Evolutionary conservation across 2,888 invertebrate genomes (phyloP).

Genomic region (Pinctada fucata): DNA sequence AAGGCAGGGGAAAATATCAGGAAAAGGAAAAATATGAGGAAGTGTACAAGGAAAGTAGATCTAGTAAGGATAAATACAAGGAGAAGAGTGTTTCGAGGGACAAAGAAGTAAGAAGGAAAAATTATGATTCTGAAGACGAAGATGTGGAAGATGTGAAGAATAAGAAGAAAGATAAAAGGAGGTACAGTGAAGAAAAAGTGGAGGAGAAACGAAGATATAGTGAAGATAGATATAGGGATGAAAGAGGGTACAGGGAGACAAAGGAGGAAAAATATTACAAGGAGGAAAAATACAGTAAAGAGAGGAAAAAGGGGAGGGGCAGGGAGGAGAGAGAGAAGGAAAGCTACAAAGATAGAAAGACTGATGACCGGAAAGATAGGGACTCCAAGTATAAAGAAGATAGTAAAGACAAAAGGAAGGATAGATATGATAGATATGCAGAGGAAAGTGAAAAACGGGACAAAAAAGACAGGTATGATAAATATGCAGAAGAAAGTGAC

Average conservation of each 20-base stretch:
- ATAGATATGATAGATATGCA: slow-evolving; percentile 10
- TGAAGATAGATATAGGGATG: no score
- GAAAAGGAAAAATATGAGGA: slow-evolving; percentile 2
- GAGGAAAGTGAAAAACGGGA: not conserved
- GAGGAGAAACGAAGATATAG: not conserved
- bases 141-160: not conserved
- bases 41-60: not conserved
- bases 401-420: slow-evolving; percentile 17
- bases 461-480: not conserved
- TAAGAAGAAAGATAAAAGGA: not conserved
- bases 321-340: slow-evolving; percentile 14
- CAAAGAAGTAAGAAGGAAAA: not conserved
- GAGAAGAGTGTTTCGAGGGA: not conserved
- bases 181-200: not conserved
- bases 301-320: not conserved
- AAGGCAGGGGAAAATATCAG: not conserved
- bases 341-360: not conserved
- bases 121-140: not conserved
- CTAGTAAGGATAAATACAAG: slow-evolving; percentile 9
- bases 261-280: not conserved
- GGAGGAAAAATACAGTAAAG: not conserved
- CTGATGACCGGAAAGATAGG: slow-evolving; percentile 20
- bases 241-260: not conserved
- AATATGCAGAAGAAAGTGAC: not conserved
- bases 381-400: slow-evolving; percentile 12